Evolutionary conservation across 2,113 vertebrate genomes (phyloP), one percentile per base, ranked within the genome.

Genomic region (Etheostoma cragini): DNA sequence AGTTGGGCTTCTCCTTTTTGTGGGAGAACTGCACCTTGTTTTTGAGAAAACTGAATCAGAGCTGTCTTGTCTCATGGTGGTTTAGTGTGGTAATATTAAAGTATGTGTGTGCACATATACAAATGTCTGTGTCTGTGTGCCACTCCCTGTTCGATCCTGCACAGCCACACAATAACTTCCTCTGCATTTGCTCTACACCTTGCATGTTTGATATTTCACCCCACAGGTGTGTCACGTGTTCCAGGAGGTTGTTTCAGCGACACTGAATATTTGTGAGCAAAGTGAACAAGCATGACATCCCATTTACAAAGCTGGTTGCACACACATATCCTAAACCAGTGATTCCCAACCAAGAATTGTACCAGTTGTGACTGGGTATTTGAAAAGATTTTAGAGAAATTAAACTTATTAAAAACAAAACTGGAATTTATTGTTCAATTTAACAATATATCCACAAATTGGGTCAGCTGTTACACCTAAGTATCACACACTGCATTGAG

Each of bases 111-210:
- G 47, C 21, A 66, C 50, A 81, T 61, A 17, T 73, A n/a, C 8
- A n/a, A 6, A 49, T 8, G 35, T 52, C 53, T 68, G 58, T 60
- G 47, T 72, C 7, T 57, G 24, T 45, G 56, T 66, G 84, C 90
- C 94, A 92, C 92, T 58, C 94, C 94, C 87, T 80, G 76, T 76
- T 85, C 45, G 7, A 66, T 65, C 63, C 22, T 47, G 49, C 86
- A 88, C 87, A 87, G 80, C 77, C 75, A 82, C 58, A 24, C 81
- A 86, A 62, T 79, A 78, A 88, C 83, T 90, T 89, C 82, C 84
- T 88, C 73, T 68, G 30, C 80, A 68, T 90, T 87, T 87, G 78
- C 83, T 82, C 68, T 61, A 58, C 78, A 86, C 57, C 74, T 78
- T 70, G 35, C 42, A 62, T 87, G 86, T 85, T 87, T 90, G 78